phyloP scores from a whole-genome alignment of 2,888 invertebrate genomes.

The Melieria crassipennis region DNA sequence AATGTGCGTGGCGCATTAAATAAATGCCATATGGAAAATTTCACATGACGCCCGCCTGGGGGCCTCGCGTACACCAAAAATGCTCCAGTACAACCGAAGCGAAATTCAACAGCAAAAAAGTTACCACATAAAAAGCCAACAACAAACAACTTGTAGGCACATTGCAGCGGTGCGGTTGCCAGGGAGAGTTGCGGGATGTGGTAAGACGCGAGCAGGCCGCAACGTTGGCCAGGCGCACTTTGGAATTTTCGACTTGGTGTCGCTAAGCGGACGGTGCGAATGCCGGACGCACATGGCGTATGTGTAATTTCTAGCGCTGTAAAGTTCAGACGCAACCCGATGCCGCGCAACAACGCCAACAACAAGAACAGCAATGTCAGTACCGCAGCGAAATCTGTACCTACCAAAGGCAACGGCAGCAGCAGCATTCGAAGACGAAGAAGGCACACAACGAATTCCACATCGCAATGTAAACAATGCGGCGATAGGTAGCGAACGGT shows the following conservation, averaged over 20 bases:
- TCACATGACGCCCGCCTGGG: constrained; percentile 49
- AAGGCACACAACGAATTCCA: neutral
- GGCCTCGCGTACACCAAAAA: neutral
- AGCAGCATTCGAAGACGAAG: neutral
- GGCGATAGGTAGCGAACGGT: no score
- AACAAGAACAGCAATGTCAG: neutral
- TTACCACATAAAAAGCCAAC: constrained; percentile 9
- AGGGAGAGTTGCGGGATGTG: neutral
- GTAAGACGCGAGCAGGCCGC: no score
- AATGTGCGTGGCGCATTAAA: constrained; percentile 16
- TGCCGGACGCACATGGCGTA: constrained; percentile 28
- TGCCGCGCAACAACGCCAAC: neutral
- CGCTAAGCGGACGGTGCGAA: no score
- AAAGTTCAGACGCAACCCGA: neutral
- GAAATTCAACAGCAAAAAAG: constrained; percentile 17
- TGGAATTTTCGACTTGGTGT: no score
- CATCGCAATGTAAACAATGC: no score
- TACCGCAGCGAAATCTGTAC: no score
- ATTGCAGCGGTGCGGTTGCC: neutral
- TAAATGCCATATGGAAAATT: constrained; percentile 54
- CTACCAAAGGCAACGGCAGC: no score
- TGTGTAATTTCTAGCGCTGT: constrained; percentile 21
- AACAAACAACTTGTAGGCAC: constrained; percentile 5
- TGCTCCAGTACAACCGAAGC: constrained; percentile 7
- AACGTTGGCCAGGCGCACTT: no score